These are phyloP conservation scores for Thalpophila matura DNA, from an alignment of 2,888 invertebrate species.

Conservation along the genomic window DNA sequence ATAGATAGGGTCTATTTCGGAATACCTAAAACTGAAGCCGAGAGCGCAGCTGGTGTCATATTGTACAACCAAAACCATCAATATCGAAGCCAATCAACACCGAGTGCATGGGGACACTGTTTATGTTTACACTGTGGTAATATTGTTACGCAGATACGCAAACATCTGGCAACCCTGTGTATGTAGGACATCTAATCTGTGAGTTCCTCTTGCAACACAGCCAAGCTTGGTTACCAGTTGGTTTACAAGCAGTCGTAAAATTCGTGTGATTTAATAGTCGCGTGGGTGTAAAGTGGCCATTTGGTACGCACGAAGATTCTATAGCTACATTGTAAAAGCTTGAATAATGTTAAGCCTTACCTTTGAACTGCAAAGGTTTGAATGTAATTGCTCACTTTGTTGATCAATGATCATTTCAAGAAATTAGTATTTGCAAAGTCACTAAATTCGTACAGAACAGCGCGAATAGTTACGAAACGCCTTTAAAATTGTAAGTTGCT, in stretches of 20 bases:
- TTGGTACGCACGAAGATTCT: slow-evolving; percentile 14
- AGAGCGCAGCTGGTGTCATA: too few species aligned
- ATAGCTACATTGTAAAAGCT: slow-evolving; percentile 27
- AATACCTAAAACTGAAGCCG: too few species aligned
- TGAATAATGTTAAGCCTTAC: slow-evolving; percentile 14
- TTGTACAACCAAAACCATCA: too few species aligned
- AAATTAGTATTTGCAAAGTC: too few species aligned
- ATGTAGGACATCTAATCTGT: slow-evolving; percentile 76
- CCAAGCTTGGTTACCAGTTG: slow-evolving; percentile 61
- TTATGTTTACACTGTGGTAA: slow-evolving; percentile 10
- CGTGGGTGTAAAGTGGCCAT: slow-evolving; percentile 62
- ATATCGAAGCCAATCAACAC: neutral
- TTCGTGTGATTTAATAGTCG: slow-evolving; percentile 64
- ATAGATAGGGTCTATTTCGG: too few species aligned
- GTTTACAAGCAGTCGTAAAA: slow-evolving; percentile 65
- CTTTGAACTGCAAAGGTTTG: neutral
- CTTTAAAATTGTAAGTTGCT: neutral
- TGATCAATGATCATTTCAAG: neutral
- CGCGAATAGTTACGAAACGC: too few species aligned
- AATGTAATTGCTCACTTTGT: neutral
- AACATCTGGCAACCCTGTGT: slow-evolving; percentile 53
- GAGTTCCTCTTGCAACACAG: slow-evolving; percentile 77
- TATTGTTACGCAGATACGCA: neutral
- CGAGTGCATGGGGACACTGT: neutral
- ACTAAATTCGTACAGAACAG: too few species aligned